These are phyloP conservation scores for Symphodus melops DNA, from an alignment of 2,113 vertebrate genomes.

Conservation along the genomic window DNA sequence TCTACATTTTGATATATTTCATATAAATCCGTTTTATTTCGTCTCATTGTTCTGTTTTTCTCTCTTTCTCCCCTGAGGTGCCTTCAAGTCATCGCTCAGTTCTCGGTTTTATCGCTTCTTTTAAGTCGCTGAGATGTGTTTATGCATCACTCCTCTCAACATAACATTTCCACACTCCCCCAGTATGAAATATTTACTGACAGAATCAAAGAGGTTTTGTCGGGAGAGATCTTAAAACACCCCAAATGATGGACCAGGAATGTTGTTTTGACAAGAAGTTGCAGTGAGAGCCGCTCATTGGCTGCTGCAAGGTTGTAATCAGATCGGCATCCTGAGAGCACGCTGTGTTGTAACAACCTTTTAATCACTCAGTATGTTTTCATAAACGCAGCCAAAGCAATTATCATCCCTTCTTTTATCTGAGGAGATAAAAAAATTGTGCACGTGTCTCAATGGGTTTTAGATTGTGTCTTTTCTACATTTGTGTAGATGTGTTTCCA, in stretches of 20 bases:
- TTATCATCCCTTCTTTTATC: slow-evolving; percentile 26
- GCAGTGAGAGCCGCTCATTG: slow-evolving; percentile 31
- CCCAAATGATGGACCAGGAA: slow-evolving; percentile 25
- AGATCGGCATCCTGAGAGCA: slow-evolving; percentile 44
- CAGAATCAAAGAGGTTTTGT: slow-evolving; percentile 43
- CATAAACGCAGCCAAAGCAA: slow-evolving; percentile 25
- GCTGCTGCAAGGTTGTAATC: slow-evolving; percentile 20
- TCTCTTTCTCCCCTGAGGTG: background rate
- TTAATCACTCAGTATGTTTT: slow-evolving; percentile 50
- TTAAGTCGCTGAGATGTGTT: slow-evolving; percentile 25
- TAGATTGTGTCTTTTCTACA: background rate
- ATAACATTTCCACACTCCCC: slow-evolving; percentile 14
- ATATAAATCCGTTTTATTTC: background rate
- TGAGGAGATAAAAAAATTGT: slow-evolving; percentile 27
- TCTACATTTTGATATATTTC: background rate
- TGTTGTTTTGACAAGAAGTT: slow-evolving; percentile 48
- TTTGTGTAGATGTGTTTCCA: background rate
- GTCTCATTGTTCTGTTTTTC: background rate
- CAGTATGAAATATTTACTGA: slow-evolving; percentile 59
- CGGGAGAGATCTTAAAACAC: slow-evolving; percentile 36
- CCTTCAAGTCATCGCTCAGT: slow-evolving; percentile 15
- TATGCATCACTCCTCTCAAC: slow-evolving; percentile 32
- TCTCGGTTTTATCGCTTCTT: background rate
- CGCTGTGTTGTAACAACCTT: background rate
- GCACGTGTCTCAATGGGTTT: background rate